Base-by-base conservation (phyloP, 2,113 vertebrate species). In the Cephalopterus ornatus region DNA sequence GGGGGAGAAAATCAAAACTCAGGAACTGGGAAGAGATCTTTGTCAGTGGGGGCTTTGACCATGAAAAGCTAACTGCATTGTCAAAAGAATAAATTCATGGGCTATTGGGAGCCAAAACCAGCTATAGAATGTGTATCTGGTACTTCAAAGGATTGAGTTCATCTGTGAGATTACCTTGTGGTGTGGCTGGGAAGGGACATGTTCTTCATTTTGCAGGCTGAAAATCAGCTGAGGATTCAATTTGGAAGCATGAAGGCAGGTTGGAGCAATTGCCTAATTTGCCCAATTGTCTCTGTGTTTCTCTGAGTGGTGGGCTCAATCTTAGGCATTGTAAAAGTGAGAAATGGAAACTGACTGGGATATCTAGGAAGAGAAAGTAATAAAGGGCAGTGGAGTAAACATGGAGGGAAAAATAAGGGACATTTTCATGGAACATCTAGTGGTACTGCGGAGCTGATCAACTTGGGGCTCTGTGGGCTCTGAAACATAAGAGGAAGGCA, bases 231-330 rank as follows among this genome's bases (percentile, higher is more conserved):
- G 42, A 14, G 12, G 8, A 10, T 6, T 92, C 27, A 53, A 1
- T 33, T 70, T 49, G 44, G 39, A 70, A 10, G 2, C 0, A 0
- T 3, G 11, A 28, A 14, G 20, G 5, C 5, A 1, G 1, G 2
- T 35, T 71, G 18, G 35, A 30, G 8, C 37, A 8, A 37, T 49
- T 49, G 30, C 6, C 49, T 23, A 49, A 26, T 75, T 71, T 82
- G 20, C 6, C 17, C 0, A 0, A 0, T 44, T 41, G 6, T 44
- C 19, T 84, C 23, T 2, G 1, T 14, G 16, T 68, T 65, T 52
- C 14, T 78, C 20, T 14, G 37, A n/a, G 42, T 16, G 3, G 8
- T 46, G 39, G 10, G 11, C 70, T 46, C 33, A 88, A 71, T 67
- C 10, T 28, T 14, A n/a, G 32, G 35, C 49, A n/a, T 56, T 0